Evolutionary conservation across 1,140 invertebrate genomes (phyloP), one percentile per base, ranked within the genome.

Genomic region (Luehdorfia chinensis): DNA sequence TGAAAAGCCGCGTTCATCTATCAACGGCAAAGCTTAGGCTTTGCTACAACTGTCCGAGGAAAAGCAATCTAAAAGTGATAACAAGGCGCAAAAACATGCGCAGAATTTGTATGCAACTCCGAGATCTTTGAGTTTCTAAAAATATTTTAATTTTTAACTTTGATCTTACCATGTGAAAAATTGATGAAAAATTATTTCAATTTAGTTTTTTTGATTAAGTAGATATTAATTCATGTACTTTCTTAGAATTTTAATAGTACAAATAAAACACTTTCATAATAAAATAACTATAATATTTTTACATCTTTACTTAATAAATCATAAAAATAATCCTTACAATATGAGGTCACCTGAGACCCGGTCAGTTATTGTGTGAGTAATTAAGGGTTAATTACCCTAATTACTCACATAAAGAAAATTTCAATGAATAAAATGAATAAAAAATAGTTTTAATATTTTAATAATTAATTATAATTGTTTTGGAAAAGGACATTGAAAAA

Each of bases 251-350:
- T 13, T 36, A 23, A 47, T 36, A 37, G 23, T 37, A 36, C 28
- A 47, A 47, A 47, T 37, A 47, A 47, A 47, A 12, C 19, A 47
- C 21, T 37, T 47, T 47, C 21, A 46, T 46, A 46, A 46, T 46
- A 32, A 33, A 46, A 32, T 46, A 14, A 11, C 30, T 46, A n/a
- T 46, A 12, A 21, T 46, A 32, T 33, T 37, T 36, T 47, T 21
- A 47, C 28, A 44, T 27, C 36, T 27, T 27, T n/a, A n/a, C n/a
- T 27, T 7, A 47, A 47, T 32, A 23, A 28, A 47, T 47, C 32
- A 36, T 47, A 18, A 47, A 47, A 47, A 36, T 36, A 36, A 37
- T 37, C 14, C 32, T 37, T 28, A 47, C 46, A 36, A 47, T 36
- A 37, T 47, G 14, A 32, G 32, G 46, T 47, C 46, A 47, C 32